Evolutionary conservation across 2,888 invertebrate genomes (phyloP), one percentile per base, ranked within the genome.

Genomic region (Cheilosia urbana): DNA sequence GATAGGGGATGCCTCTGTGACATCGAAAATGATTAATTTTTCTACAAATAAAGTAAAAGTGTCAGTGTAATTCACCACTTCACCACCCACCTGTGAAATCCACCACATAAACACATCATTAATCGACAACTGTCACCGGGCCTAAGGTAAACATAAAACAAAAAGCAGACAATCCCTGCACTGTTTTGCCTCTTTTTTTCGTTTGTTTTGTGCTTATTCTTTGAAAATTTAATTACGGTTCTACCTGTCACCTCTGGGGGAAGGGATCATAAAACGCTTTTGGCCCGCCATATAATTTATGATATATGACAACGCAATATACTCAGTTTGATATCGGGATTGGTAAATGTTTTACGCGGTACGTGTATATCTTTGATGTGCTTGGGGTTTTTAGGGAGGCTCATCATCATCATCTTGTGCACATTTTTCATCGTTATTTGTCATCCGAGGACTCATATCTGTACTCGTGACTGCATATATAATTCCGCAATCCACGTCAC

Each of bases 191-290:
- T 24, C 19, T 15, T 60, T 60, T 27, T 40, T 42, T 51, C 58
- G 5, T 53, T 66, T 37, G 19, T 58, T 77, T 77, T 62, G 53
- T 60, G 60, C 60, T 53, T 77, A 77, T 68, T 45, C 60, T 24
- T 63, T 37, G 66, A 62, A 72, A 83, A 83, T 68, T 55, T 68
- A 75, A 75, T 75, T 81, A 75, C 69, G 72, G 19, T 68, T 68
- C 68, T 75, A 81, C 68, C 81, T 81, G 81, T 75, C 75, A 81
- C 63, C 62, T 42, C 17, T n/a, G 40, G 30, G 45, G 68, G 21
- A 49, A 47, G 42, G 79, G 79, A 60, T 45, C 79, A 68, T 60
- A 73, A 80, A 80, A 69, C 81, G 73, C 62, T 75, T 68, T 81
- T 69, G 63, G 57, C 51, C 65, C 47, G 21, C 40, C 42, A 30